These are phyloP conservation scores for Alethe castanea DNA, from an alignment of 2,113 vertebrate genomes.

Conservation along the genomic window DNA sequence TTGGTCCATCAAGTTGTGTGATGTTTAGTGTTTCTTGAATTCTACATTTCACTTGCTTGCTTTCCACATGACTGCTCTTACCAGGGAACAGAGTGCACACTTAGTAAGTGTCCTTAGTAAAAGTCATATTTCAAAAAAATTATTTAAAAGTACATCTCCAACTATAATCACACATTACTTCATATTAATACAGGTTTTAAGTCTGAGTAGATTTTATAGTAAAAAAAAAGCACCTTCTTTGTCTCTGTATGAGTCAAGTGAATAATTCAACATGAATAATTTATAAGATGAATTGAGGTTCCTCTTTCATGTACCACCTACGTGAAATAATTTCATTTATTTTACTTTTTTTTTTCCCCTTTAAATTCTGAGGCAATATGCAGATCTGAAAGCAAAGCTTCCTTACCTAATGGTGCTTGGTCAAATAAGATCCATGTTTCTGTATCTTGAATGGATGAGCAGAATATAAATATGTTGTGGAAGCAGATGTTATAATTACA, in stretches of 20 bases:
- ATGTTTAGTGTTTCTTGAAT: background rate
- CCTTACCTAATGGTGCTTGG: background rate
- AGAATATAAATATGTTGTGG: slow-evolving; percentile 6
- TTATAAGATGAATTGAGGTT: slow-evolving; percentile 22
- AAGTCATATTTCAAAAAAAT: background rate
- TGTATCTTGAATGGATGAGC: background rate
- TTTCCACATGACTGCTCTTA: background rate
- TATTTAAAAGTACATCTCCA: slow-evolving; percentile 12
- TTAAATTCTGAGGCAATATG: background rate
- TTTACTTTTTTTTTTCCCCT: background rate
- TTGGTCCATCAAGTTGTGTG: background rate
- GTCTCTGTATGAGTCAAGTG: slow-evolving; percentile 29
- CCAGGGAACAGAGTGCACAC: background rate
- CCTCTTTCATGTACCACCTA: slow-evolving; percentile 34
- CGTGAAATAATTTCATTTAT: slow-evolving; percentile 26
- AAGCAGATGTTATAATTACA: slow-evolving; percentile 38
- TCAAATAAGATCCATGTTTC: background rate
- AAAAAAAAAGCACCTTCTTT: slow-evolving; percentile 6
- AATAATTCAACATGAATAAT: slow-evolving; percentile 51
- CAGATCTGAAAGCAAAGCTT: background rate
- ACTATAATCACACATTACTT: background rate
- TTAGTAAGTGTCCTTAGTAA: background rate
- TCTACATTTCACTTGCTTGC: background rate
- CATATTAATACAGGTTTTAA: background rate
- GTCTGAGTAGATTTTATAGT: slow-evolving; percentile 23